These are phyloP conservation scores for Coccyzus lansbergi DNA, from an alignment of 2,797 vertebrate species.

Conservation along the genomic window DNA sequence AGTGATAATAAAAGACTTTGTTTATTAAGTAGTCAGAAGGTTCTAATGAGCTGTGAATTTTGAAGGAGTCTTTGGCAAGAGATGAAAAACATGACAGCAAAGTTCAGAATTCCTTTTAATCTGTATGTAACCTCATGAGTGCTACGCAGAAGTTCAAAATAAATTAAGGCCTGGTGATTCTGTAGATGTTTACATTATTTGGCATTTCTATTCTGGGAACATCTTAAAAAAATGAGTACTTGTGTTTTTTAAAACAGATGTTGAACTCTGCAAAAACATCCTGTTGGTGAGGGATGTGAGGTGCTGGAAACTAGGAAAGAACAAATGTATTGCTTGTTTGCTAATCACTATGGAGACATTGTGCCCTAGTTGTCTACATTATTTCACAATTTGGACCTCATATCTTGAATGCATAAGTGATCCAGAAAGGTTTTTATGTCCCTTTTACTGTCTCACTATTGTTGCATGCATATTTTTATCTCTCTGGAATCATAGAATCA, in stretches of 20 bases:
- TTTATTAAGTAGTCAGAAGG: conserved; percentile 75
- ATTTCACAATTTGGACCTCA: neutral
- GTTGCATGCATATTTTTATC: neutral
- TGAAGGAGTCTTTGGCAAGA: conserved; percentile 55
- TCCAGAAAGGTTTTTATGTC: neutral
- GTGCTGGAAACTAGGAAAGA: neutral
- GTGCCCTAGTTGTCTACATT: neutral
- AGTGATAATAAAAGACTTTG: conserved; percentile 61
- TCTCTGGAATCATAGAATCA: neutral
- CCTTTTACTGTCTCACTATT: neutral
- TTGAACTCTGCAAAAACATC: neutral
- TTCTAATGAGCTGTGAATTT: conserved; percentile 74
- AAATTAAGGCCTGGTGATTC: neutral
- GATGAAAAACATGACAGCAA: conserved; percentile 25
- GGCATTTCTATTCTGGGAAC: neutral
- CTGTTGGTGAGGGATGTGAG: neutral
- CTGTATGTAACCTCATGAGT: neutral
- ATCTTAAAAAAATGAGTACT: neutral
- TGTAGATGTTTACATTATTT: conserved; percentile 5
- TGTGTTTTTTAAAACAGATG: neutral
- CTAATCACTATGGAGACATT: neutral
- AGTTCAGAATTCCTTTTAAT: conserved; percentile 3
- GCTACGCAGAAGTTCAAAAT: neutral
- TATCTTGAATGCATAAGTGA: neutral
- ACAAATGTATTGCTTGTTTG: neutral